Evolutionary conservation across 2,888 invertebrate species (phyloP).

Genomic region (Epinotia brunnichana): DNA sequence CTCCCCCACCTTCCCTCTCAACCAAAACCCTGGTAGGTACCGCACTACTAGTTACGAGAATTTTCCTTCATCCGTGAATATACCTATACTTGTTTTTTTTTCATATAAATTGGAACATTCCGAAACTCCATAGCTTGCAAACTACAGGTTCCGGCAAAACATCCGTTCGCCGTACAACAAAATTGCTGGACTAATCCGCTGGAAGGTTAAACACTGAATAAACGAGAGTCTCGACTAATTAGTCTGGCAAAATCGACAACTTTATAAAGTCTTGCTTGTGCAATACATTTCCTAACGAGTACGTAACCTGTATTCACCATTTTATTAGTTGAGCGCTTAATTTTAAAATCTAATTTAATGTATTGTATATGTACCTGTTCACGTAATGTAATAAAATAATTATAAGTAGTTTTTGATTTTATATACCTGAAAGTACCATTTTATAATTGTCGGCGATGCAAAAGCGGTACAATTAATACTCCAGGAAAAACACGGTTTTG

Average conservation of each 20-base stretch:
- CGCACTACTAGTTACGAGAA: not conserved
- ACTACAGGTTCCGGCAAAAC: conserved; percentile 29
- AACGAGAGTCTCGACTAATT: not conserved
- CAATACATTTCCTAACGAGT: not conserved
- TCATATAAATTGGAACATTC: not conserved
- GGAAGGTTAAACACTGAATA: not conserved
- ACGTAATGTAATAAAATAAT: too few relatives aligned
- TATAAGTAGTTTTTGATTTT: too few relatives aligned
- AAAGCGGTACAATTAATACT: too few relatives aligned
- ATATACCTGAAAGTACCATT: too few relatives aligned
- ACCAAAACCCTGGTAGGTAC: not conserved
- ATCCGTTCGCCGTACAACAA: conserved; percentile 22
- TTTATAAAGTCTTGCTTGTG: not conserved
- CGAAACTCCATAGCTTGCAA: not conserved
- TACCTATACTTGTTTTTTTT: conserved; percentile 6
- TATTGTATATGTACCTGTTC: too few relatives aligned
- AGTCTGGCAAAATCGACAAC: not conserved
- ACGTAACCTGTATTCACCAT: not conserved
- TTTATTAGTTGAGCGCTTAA: too few relatives aligned
- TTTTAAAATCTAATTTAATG: too few relatives aligned
- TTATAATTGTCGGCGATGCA: too few relatives aligned
- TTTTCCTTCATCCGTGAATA: not conserved
- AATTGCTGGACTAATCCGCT: conserved; percentile 21
- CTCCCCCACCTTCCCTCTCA: too few relatives aligned
- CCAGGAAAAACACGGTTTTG: too few relatives aligned